phyloP scores from a whole-genome alignment of 37 sponge, comb jelly and placozoan species.

The Tethya wilhelma region DNA sequence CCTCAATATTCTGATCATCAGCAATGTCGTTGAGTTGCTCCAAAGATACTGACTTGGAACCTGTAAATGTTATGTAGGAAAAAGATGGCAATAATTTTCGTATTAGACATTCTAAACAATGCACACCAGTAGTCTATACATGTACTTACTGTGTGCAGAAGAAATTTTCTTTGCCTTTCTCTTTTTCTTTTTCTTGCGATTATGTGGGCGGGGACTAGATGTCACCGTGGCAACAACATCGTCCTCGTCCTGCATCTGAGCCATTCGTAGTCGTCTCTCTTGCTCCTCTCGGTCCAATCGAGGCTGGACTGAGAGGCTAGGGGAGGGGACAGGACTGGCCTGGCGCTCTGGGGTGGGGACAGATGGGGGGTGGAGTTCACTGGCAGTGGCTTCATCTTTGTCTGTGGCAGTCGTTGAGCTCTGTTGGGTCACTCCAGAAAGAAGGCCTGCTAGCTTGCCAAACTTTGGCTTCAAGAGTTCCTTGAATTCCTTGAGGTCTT shows the following conservation, averaged over 20 bases:
- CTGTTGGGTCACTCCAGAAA: not conserved
- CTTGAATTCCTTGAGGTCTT: not conserved
- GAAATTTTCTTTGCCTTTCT: constrained; percentile 32
- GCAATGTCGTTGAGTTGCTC: constrained; percentile 33
- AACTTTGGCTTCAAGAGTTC: no score
- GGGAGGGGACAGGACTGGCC: not conserved
- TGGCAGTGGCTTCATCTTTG: no score
- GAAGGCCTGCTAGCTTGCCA: not conserved
- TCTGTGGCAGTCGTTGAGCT: no score
- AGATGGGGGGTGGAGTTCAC: no score
- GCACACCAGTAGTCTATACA: not conserved
- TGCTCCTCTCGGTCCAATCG: constrained; percentile 26
- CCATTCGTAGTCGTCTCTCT: constrained; percentile 26
- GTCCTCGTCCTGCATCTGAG: constrained; percentile 15
- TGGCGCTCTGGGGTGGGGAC: not conserved
- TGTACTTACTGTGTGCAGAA: constrained; percentile 17
- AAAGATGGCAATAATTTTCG: not conserved
- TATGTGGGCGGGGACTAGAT: no score
- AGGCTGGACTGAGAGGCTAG: not conserved
- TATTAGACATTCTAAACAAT: not conserved
- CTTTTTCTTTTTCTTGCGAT: constrained; percentile 18
- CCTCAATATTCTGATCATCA: not conserved
- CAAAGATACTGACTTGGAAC: constrained; percentile 30
- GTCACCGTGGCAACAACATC: no score
- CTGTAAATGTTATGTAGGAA: not conserved